phyloP scores from a whole-genome alignment of 2,797 vertebrate species.

The Catharus ustulatus region DNA sequence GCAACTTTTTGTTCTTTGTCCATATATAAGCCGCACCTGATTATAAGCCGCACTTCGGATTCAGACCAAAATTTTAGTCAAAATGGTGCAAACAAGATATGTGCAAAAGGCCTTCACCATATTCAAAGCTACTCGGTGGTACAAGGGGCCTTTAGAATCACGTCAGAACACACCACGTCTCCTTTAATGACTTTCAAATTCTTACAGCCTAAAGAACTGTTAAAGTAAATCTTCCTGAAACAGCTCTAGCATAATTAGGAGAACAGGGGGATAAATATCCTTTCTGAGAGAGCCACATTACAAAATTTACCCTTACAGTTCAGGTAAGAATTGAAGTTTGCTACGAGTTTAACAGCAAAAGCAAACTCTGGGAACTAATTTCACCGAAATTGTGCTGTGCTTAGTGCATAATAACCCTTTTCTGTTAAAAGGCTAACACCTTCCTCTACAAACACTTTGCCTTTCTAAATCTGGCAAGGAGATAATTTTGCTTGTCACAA shows the following conservation, averaged over 20 bases:
- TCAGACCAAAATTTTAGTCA: no score
- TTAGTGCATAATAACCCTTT: neutral
- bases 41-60: no score
- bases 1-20: no score
- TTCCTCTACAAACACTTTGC: neutral
- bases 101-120: neutral
- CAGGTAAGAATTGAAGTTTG: neutral
- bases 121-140: neutral
- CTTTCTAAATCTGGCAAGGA: constrained; percentile 24
- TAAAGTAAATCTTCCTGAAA: neutral
- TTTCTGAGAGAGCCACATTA: neutral
- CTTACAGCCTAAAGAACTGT: neutral
- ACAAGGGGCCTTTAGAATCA: neutral
- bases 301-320: neutral
- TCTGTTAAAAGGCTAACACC: constrained; percentile 26
- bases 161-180: neutral
- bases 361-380: neutral
- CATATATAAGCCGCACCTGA: no score
- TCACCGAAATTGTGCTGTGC: neutral
- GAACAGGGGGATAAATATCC: neutral
- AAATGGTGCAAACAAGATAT: neutral
- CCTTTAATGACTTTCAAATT: neutral
- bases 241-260: neutral
- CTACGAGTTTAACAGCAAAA: constrained; percentile 5
- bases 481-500: constrained; percentile 38